These are phyloP conservation scores for Ptychobarbus kaznakovi DNA, from an alignment of 2,797 vertebrate genomes.

Conservation along the genomic window DNA sequence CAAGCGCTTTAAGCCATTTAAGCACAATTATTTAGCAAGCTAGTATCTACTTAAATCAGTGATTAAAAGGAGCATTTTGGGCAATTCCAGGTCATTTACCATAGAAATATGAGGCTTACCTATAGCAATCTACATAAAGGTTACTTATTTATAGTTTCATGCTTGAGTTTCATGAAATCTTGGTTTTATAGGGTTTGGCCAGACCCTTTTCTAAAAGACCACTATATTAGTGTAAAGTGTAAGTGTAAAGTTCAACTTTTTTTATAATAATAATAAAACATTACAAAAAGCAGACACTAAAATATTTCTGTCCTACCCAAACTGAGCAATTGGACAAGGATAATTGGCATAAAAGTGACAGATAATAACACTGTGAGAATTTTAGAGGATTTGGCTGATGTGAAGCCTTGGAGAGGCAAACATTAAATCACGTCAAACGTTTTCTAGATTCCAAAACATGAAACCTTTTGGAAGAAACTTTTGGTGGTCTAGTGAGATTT, in stretches of 20 bases:
- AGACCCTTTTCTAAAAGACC: no score
- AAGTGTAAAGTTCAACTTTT: background rate
- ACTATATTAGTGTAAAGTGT: background rate
- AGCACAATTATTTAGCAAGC: no score
- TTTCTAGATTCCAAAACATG: background rate
- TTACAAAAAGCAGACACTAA: background rate
- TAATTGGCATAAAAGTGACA: background rate
- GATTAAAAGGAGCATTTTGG: no score
- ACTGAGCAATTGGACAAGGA: constrained; percentile 2
- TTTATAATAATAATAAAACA: background rate
- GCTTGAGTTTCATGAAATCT: background rate
- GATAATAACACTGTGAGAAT: background rate
- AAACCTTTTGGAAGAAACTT: constrained; percentile 1
- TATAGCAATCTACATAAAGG: background rate
- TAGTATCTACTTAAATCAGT: no score
- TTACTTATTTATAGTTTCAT: background rate
- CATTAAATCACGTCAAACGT: background rate
- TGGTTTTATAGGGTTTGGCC: background rate
- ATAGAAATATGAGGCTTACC: no score
- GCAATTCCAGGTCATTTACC: no score
- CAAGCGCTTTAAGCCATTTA: no score
- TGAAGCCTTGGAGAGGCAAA: background rate
- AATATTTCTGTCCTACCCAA: background rate
- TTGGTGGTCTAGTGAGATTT: constrained; percentile 14
- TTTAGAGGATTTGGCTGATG: background rate